A percentile compares a stretch with the other conserved stretches of the same genome.
Evolutionary conservation across 2,888 invertebrate genomes (phyloP).

Genomic region (Nemotelus nigrinus): DNA sequence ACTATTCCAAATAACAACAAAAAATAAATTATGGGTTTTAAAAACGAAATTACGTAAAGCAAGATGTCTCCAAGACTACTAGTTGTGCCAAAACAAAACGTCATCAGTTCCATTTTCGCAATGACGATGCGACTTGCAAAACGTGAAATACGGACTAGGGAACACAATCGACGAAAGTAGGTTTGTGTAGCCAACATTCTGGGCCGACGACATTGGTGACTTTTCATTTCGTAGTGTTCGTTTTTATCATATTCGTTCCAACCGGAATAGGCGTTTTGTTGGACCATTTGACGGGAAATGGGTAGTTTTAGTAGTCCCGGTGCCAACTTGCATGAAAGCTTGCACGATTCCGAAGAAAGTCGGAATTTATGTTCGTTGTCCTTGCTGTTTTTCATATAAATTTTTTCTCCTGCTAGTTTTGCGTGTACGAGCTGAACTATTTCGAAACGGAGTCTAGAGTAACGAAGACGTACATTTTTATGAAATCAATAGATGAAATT

Average conservation of each 20-base stretch:
- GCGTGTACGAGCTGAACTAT: background rate
- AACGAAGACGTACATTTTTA: background rate
- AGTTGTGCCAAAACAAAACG: constrained; percentile 16
- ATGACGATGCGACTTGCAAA: background rate
- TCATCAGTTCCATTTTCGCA: constrained; percentile 26
- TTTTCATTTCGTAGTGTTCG: constrained; percentile 19
- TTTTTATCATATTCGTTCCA: constrained; percentile 20
- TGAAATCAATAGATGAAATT: constrained; percentile 33
- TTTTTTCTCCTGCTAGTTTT: background rate
- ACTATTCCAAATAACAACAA: constrained; percentile 19
- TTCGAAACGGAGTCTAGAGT: background rate
- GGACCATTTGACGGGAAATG: constrained; percentile 13
- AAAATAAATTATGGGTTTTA: constrained; percentile 31
- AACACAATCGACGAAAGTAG: too few species aligned
- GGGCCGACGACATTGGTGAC: background rate
- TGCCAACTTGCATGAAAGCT: constrained; percentile 8
- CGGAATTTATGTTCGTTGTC: background rate
- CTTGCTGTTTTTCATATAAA: background rate
- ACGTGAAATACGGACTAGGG: too few species aligned
- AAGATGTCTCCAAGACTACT: constrained; percentile 32
- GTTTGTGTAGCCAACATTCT: too few species aligned
- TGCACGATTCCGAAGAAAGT: background rate
- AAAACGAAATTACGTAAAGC: constrained; percentile 26
- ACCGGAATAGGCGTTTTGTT: constrained; percentile 36
- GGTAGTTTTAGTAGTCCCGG: constrained; percentile 22